Conservation (phyloP, 2,113 vertebrate species). For the Mohoua ochrocephala region DNA sequence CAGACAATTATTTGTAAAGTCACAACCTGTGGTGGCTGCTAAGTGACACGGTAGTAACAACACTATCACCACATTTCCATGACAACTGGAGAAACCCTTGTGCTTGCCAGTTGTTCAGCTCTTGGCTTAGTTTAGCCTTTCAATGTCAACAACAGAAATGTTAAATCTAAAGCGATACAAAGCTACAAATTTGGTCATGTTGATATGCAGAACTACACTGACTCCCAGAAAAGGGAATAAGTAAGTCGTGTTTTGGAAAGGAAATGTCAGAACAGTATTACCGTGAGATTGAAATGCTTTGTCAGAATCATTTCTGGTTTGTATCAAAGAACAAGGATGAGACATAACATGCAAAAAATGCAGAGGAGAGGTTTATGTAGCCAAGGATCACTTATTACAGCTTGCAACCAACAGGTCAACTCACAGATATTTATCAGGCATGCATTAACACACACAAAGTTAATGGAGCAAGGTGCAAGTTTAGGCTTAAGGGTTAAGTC, state of each 20-base stretch:
- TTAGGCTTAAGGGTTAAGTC: neutral
- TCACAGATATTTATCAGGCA: neutral
- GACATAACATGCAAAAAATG: neutral
- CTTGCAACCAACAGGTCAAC: neutral
- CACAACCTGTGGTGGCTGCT: neutral
- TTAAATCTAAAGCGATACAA: neutral
- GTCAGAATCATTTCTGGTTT: neutral
- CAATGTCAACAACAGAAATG: neutral
- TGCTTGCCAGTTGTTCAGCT: neutral
- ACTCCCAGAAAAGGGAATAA: neutral
- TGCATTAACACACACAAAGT: neutral
- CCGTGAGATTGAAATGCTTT: neutral
- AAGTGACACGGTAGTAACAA: neutral
- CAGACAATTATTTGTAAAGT: neutral
- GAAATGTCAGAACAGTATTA: neutral
- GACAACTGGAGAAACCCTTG: neutral
- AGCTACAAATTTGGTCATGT: neutral
- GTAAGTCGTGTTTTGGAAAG: neutral
- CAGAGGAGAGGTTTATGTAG: neutral
- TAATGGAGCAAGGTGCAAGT: neutral
- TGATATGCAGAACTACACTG: fast-evolving
- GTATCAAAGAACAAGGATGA: fast-evolving
- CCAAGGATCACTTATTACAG: neutral
- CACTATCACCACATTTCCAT: neutral
- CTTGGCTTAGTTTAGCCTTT: neutral